Conservation (phyloP, 2,888 invertebrate genomes). For the Palloptera scutellata region DNA sequence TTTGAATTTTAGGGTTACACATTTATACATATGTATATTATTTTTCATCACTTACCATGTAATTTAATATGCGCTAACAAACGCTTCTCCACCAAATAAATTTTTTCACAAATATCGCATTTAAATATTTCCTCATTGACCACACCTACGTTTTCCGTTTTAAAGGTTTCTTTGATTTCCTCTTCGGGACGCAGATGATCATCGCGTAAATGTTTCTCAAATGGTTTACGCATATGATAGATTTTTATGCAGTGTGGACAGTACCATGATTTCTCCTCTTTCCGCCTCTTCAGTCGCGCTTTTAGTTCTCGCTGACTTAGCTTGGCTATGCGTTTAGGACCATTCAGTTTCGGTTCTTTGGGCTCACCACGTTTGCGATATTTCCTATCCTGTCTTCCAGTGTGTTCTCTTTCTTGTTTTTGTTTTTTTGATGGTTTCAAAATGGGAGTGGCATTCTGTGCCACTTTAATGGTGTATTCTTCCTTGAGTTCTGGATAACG, state of each 20-base stretch:
- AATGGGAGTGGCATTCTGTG: constrained; percentile 24
- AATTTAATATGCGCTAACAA: constrained; percentile 55
- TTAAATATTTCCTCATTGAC: constrained; percentile 52
- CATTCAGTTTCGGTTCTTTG: constrained; percentile 12
- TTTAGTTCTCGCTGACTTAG: constrained; percentile 53
- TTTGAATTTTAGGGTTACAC: too few relatives aligned
- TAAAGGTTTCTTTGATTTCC: constrained; percentile 53
- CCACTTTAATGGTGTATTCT: constrained; percentile 28
- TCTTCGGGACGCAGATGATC: constrained; percentile 53
- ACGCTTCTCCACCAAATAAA: constrained; percentile 55
- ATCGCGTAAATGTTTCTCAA: constrained; percentile 58
- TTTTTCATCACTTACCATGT: constrained; percentile 50
- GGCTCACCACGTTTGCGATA: constrained; percentile 44
- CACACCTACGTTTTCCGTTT: constrained; percentile 47
- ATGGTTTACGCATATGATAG: constrained; percentile 60
- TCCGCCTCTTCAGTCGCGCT: constrained; percentile 54
- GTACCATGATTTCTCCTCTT: constrained; percentile 55
- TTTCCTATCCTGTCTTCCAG: not conserved
- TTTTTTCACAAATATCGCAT: constrained; percentile 59
- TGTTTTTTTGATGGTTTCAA: not conserved
- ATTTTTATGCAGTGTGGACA: constrained; percentile 60
- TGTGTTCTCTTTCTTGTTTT: not conserved
- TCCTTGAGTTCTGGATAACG: constrained; percentile 39
- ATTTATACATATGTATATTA: not conserved
- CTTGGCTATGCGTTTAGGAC: constrained; percentile 50